Evolutionary conservation across 1,140 invertebrate species (phyloP).

Genomic region (Protaetia brevitarsis): DNA sequence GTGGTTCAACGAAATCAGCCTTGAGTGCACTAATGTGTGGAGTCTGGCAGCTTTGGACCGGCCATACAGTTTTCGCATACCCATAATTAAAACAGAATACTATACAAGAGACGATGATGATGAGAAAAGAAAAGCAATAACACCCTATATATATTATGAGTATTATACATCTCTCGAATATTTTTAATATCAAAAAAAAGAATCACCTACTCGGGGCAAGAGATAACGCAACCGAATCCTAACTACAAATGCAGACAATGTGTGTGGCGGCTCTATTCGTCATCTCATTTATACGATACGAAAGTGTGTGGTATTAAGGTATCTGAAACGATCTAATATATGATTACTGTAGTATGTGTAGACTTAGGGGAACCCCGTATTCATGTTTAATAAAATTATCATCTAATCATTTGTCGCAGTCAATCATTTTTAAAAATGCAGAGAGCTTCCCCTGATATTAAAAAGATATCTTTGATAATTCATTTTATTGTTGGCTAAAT

Average conservation of each 20-base stretch:
- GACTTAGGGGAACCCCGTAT: slow-evolving; percentile 15
- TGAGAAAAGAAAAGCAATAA: slow-evolving; percentile 24
- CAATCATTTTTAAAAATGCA: too few relatives aligned
- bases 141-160: slow-evolving; percentile 25
- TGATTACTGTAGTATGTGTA: background rate
- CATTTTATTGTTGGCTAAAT: too few relatives aligned
- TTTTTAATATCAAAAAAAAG: slow-evolving; percentile 2
- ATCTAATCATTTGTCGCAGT: too few relatives aligned
- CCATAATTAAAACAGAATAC: too few relatives aligned
- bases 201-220: background rate
- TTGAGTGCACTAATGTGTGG: slow-evolving; percentile 50
- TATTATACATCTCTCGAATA: too few relatives aligned
- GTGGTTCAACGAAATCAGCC: slow-evolving; percentile 36
- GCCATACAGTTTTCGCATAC: slow-evolving; percentile 41
- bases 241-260: slow-evolving; percentile 48
- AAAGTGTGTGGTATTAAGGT: slow-evolving; percentile 21
- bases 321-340: background rate
- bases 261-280: slow-evolving; percentile 48
- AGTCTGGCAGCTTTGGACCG: slow-evolving; percentile 45
- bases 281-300: slow-evolving; percentile 21
- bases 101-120: too few relatives aligned
- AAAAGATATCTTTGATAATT: too few relatives aligned
- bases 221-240: background rate
- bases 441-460: too few relatives aligned
- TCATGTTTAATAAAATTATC: too few relatives aligned